Percentiles rank a stretch among this genome's conserved stretches.
phyloP scores from a whole-genome alignment of 2,888 invertebrate species.

The Synergus umbraculus region DNA sequence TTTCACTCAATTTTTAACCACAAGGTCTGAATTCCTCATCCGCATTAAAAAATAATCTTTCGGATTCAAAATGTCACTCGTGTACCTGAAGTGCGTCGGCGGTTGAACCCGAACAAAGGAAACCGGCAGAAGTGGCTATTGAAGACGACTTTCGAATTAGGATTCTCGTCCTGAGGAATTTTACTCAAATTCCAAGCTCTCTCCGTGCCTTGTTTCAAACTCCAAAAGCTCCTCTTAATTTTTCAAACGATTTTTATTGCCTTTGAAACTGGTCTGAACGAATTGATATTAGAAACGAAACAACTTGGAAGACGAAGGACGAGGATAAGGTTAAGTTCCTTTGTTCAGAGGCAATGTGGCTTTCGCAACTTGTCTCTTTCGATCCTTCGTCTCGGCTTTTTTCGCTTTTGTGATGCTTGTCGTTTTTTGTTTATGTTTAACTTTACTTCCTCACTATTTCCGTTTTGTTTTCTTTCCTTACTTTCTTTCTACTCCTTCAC shows the following conservation, averaged over 20 bases:
- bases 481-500: slow-evolving; percentile 40
- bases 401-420: background rate
- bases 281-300: background rate
- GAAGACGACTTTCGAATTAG: slow-evolving; percentile 3
- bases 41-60: background rate
- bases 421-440: background rate
- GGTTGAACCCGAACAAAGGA: slow-evolving; percentile 38
- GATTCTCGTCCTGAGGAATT: slow-evolving; percentile 4
- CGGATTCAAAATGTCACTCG: slow-evolving; percentile 19
- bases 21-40: background rate
- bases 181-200: background rate
- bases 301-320: slow-evolving; percentile 23
- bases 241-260: background rate
- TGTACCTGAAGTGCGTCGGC: slow-evolving; percentile 10
- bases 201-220: background rate
- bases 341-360: slow-evolving; percentile 39
- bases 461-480: slow-evolving; percentile 26
- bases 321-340: slow-evolving; percentile 33
- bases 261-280: background rate
- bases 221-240: background rate
- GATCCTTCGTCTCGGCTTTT: background rate
- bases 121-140: slow-evolving; percentile 23
- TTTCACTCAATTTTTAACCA: slow-evolving; percentile 1
- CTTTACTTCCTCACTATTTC: slow-evolving; percentile 24
- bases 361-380: slow-evolving; percentile 31